Conservation (phyloP, 2,113 vertebrate species). For the Percopsis transmontana region DNA sequence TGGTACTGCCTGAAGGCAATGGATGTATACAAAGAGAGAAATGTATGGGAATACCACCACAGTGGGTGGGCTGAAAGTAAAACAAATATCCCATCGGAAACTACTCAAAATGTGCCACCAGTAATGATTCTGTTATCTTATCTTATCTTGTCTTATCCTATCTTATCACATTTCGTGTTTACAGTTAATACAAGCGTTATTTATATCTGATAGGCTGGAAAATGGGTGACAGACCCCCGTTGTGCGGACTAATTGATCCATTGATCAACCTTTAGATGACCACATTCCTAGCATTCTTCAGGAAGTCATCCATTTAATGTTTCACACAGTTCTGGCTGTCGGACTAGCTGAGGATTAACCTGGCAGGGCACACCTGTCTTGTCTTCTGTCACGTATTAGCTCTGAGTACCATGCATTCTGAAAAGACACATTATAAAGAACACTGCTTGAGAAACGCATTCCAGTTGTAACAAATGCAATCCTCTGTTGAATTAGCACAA, state of each 20-base stretch:
- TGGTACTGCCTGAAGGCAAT: slow-evolving; percentile 34
- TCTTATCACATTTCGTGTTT: neutral
- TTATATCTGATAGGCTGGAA: slow-evolving; percentile 24
- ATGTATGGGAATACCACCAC: slow-evolving; percentile 73
- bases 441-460: slow-evolving; percentile 13
- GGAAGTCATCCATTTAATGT: slow-evolving; percentile 71
- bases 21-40: slow-evolving; percentile 59
- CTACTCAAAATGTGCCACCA: slow-evolving; percentile 64
- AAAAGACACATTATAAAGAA: slow-evolving; percentile 33
- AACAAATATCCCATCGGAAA: slow-evolving; percentile 71
- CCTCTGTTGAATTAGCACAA: too few species aligned
- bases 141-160: slow-evolving; percentile 1
- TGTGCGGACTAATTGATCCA: slow-evolving; percentile 62
- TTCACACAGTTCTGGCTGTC: slow-evolving; percentile 63
- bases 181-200: slow-evolving; percentile 1
- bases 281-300: slow-evolving; percentile 75
- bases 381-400: slow-evolving; percentile 14
- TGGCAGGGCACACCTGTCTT: slow-evolving; percentile 60
- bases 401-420: slow-evolving; percentile 8
- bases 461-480: neutral
- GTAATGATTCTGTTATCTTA: slow-evolving; percentile 55
- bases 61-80: slow-evolving; percentile 78
- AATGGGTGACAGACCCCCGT: slow-evolving; percentile 42
- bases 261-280: slow-evolving; percentile 64
- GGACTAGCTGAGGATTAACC: slow-evolving; percentile 56